These are phyloP conservation scores for Opisthocomus hoazin DNA, from an alignment of 2,113 vertebrate genomes.

Conservation along the genomic window DNA sequence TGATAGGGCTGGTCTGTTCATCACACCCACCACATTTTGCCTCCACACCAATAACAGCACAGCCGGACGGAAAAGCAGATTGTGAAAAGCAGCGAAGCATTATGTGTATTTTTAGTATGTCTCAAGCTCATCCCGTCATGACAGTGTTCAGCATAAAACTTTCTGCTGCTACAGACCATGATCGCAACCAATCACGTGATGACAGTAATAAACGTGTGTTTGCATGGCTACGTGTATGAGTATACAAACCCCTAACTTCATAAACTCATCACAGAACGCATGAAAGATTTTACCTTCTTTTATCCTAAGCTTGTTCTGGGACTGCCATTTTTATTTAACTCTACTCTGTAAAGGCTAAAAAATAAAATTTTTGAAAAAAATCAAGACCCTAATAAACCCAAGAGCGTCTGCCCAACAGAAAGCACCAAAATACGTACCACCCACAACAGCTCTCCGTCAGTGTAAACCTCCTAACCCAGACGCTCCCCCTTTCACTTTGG, in stretches of 20 bases:
- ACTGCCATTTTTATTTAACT: background rate
- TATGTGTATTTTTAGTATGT: background rate
- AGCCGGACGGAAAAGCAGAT: background rate
- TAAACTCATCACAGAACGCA: rapidly evolving
- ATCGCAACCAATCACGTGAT: rapidly evolving
- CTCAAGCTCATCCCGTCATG: background rate
- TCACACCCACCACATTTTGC: background rate
- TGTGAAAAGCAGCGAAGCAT: background rate
- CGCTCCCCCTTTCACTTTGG: background rate
- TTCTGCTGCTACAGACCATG: background rate
- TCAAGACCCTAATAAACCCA: background rate
- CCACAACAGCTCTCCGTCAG: background rate
- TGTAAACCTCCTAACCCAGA: background rate
- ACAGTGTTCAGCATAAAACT: background rate
- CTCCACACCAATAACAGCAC: background rate
- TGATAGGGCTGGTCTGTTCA: background rate
- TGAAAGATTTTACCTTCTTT: background rate
- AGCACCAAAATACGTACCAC: background rate
- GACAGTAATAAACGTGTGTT: background rate
- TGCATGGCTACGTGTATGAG: background rate
- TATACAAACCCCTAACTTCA: background rate
- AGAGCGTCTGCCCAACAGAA: background rate
- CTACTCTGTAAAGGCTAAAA: background rate
- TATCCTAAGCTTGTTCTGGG: background rate
- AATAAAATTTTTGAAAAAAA: background rate